These are phyloP conservation scores for Anastrepha obliqua DNA, from an alignment of 1,140 invertebrate genomes.

Conservation along the genomic window DNA sequence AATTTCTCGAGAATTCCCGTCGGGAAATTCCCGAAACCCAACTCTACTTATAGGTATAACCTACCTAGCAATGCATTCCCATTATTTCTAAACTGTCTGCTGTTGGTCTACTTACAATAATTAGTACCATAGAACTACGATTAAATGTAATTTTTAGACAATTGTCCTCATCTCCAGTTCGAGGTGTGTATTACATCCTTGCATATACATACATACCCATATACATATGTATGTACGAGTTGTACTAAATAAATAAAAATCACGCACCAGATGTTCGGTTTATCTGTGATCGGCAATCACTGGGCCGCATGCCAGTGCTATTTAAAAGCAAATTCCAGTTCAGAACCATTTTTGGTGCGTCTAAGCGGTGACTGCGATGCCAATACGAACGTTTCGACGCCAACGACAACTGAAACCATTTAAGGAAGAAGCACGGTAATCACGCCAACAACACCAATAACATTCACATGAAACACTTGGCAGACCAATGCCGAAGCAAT, in stretches of 20 bases:
- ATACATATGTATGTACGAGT: background rate
- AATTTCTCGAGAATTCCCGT: too few species aligned
- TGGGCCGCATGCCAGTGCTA: constrained; percentile 10
- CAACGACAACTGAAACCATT: constrained; percentile 19
- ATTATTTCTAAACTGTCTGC: too few species aligned
- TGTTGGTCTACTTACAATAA: too few species aligned
- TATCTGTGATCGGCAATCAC: constrained; percentile 49
- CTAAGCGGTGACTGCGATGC: background rate
- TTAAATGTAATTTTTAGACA: too few species aligned
- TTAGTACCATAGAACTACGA: too few species aligned
- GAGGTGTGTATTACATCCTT: too few species aligned
- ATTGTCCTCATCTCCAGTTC: too few species aligned
- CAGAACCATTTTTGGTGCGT: constrained; percentile 48
- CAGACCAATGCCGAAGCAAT: constrained; percentile 18
- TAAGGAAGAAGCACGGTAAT: constrained; percentile 42
- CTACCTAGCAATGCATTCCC: too few species aligned
- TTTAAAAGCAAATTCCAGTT: constrained; percentile 51
- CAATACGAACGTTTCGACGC: background rate
- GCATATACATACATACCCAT: background rate
- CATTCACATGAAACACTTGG: constrained; percentile 31
- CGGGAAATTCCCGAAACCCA: too few species aligned
- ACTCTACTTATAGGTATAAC: too few species aligned
- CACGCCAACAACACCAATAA: background rate
- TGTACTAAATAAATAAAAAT: background rate
- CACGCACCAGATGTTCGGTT: constrained; percentile 43